A percentile compares a stretch with the other conserved stretches of the same genome.
phyloP scores from a whole-genome alignment of 2,888 invertebrate genomes.

The Oscheius myriophilus region DNA sequence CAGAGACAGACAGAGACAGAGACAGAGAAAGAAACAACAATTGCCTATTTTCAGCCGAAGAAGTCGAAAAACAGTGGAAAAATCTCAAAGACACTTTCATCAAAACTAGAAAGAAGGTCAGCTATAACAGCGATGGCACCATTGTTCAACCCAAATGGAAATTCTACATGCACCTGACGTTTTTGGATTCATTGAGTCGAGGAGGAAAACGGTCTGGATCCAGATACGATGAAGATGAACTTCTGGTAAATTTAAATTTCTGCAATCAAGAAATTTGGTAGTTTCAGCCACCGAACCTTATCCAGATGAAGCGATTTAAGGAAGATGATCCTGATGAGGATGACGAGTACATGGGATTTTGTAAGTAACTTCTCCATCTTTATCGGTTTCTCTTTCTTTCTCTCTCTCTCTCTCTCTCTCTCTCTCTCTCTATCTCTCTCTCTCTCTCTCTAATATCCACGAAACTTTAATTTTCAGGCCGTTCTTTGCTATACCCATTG shows the following conservation, averaged over 20 bases:
- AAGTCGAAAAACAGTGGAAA: conserved; percentile 50
- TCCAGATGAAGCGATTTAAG: conserved; percentile 21
- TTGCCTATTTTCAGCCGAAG: conserved; percentile 43
- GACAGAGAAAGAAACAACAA: not conserved
- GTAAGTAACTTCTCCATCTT: conserved; percentile 28
- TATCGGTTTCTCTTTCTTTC: conserved; percentile 6
- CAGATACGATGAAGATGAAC: conserved; percentile 16
- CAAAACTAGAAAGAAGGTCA: conserved; percentile 38
- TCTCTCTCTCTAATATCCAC: too few relatives aligned
- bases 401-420: too few relatives aligned
- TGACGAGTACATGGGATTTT: conserved; percentile 49
- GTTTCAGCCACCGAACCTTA: conserved; percentile 16
- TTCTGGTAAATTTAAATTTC: conserved; percentile 5
- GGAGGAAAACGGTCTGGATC: conserved; percentile 12
- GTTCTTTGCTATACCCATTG: conserved; percentile 36
- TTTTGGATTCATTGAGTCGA: conserved; percentile 31
- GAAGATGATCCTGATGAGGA: conserved; percentile 30
- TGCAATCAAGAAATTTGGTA: not conserved
- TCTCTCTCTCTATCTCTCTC: too few relatives aligned
- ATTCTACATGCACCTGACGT: conserved; percentile 36
- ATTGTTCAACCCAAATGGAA: conserved; percentile 51
- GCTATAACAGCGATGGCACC: conserved; percentile 39
- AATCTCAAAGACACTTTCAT: conserved; percentile 50
- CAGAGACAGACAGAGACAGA: not conserved
- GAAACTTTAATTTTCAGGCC: conserved; percentile 22